A percentile compares a stretch with the other conserved stretches of the same genome.
Evolutionary conservation across 2,113 vertebrate species (phyloP).

Genomic region (Trachemys scripta): DNA sequence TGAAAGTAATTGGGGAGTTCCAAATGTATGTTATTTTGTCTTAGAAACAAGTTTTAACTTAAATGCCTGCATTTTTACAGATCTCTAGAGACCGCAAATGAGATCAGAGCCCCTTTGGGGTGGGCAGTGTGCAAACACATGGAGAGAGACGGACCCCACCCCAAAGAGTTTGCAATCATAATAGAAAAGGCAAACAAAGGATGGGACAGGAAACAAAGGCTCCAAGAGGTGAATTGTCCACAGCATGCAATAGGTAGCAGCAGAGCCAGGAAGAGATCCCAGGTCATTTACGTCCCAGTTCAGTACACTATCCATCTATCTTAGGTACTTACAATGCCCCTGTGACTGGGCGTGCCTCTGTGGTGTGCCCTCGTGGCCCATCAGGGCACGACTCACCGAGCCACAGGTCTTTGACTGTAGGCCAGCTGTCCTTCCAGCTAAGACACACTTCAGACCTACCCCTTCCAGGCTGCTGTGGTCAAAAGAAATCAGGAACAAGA

Average conservation of each 20-base stretch:
- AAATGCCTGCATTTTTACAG: neutral
- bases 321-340: neutral
- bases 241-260: fast-evolving
- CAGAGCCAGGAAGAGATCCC: neutral
- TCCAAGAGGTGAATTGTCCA: neutral
- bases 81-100: neutral
- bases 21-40: neutral
- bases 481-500: neutral
- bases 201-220: neutral
- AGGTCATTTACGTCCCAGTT: neutral
- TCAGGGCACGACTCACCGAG: neutral
- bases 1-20: fast-evolving
- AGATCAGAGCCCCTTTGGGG: neutral
- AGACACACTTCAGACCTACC: neutral
- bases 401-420: neutral
- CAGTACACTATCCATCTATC: neutral
- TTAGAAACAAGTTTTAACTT: neutral
- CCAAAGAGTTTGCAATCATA: neutral
- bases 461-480: neutral
- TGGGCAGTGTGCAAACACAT: neutral
- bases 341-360: neutral
- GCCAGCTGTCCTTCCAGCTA: neutral
- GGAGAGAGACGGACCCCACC: neutral
- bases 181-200: neutral
- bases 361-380: neutral